Conservation (phyloP, 35 echinoderm and acorn worm genomes). For the Diadema setosum region DNA sequence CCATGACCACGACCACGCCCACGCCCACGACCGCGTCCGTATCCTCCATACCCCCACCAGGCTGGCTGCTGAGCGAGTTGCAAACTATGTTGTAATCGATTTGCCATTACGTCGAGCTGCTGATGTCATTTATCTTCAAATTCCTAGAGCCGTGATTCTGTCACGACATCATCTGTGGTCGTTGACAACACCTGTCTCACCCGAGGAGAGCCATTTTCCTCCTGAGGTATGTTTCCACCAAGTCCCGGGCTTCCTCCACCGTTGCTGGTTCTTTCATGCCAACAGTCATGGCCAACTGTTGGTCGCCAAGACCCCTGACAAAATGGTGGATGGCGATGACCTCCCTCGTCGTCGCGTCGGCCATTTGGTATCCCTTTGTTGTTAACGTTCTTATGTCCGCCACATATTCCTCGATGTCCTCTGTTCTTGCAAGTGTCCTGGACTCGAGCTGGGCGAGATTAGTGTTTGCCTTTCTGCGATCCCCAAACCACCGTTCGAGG, state of each 20-base stretch:
- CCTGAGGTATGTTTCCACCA: background rate
- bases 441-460: constrained; percentile 5
- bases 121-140: no score
- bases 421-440: background rate
- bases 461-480: background rate
- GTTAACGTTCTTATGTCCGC: background rate
- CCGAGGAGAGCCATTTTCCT: no score
- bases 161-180: no score
- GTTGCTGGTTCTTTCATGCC: background rate
- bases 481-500: background rate
- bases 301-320: constrained; percentile 2
- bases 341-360: background rate
- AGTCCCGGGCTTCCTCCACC: background rate
- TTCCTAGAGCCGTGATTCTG: no score
- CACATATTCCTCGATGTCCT: background rate
- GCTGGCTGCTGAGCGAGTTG: no score
- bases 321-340: background rate
- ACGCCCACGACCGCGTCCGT: no score
- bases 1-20: no score
- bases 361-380: background rate
- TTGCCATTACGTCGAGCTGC: no score
- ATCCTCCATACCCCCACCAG: no score
- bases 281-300: background rate
- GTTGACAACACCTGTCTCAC: no score
- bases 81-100: no score